phyloP scores from a whole-genome alignment of 1,140 invertebrate species.

The Zaprionus capensis region DNA sequence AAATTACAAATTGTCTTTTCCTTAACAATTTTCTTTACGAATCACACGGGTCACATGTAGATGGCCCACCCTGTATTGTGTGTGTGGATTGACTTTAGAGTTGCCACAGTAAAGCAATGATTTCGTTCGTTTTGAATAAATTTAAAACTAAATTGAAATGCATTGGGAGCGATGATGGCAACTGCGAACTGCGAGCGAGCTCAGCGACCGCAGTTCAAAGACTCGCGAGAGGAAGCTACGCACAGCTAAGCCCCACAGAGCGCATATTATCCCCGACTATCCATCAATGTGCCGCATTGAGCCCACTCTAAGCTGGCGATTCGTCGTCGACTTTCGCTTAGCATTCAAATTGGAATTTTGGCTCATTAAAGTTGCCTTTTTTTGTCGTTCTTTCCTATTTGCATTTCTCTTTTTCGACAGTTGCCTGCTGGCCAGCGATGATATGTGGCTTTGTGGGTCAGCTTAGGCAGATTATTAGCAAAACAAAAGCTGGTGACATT shows the following conservation, averaged over 20 bases:
- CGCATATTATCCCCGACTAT: constrained; percentile 30
- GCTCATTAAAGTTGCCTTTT: constrained; percentile 16
- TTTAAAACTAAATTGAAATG: constrained; percentile 21
- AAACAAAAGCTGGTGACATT: constrained; percentile 8
- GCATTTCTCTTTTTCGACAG: neutral
- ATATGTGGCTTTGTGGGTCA: constrained; percentile 49
- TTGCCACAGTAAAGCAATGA: neutral
- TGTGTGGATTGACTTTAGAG: constrained; percentile 11
- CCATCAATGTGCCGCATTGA: constrained; percentile 35
- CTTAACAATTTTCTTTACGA: too few relatives aligned
- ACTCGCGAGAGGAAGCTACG: constrained; percentile 6
- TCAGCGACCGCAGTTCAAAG: constrained; percentile 47
- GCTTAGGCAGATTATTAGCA: constrained; percentile 34
- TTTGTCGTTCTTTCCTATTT: neutral
- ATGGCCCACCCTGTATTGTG: too few relatives aligned
- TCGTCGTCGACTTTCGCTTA: constrained; percentile 8
- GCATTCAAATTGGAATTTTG: constrained; percentile 31
- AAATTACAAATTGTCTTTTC: too few relatives aligned
- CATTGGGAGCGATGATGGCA: neutral
- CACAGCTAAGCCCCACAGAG: neutral
- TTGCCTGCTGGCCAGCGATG: constrained; percentile 23
- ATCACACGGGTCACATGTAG: too few relatives aligned
- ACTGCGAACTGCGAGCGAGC: constrained; percentile 23
- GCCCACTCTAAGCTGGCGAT: constrained; percentile 7
- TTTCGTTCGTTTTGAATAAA: constrained; percentile 15